A percentile compares a stretch with the other conserved stretches of the same genome.
Conservation (phyloP, 2,797 vertebrate species). For the Mycteria americana region DNA sequence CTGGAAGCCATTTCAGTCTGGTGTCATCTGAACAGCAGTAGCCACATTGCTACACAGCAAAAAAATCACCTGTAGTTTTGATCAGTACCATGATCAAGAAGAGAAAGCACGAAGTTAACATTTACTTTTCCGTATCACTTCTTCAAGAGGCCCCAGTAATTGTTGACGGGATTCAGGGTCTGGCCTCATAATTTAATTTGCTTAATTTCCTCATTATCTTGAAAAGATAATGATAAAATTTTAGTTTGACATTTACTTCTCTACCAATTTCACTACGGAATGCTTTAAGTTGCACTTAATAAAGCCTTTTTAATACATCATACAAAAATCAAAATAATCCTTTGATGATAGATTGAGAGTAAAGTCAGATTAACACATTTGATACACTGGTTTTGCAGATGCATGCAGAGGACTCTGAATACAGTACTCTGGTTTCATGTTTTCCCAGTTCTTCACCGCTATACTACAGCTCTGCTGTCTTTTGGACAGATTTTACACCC, state of each 20-base stretch:
- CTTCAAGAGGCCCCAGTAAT: not conserved
- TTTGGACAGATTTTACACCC: not conserved
- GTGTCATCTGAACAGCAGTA: not conserved
- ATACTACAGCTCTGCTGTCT: not conserved
- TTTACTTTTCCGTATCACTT: not conserved
- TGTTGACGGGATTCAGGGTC: not conserved
- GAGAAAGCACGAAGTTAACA: not conserved
- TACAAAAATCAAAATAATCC: not conserved
- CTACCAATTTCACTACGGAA: not conserved
- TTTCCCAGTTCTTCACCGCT: not conserved
- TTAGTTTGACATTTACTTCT: not conserved
- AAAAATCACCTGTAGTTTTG: not conserved
- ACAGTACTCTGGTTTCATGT: not conserved
- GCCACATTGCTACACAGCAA: not conserved
- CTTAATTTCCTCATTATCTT: not conserved
- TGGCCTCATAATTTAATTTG: not conserved
- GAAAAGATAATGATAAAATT: not conserved
- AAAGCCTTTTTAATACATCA: not conserved
- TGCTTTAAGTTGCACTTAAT: not conserved
- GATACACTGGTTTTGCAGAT: not conserved
- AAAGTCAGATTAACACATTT: not conserved
- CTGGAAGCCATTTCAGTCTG: not conserved
- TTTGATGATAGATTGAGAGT: not conserved
- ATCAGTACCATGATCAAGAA: not conserved
- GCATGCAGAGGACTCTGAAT: rapidly evolving